Evolutionary conservation across 2,797 vertebrate species (phyloP).

Genomic region (Lacerta bilineata): DNA sequence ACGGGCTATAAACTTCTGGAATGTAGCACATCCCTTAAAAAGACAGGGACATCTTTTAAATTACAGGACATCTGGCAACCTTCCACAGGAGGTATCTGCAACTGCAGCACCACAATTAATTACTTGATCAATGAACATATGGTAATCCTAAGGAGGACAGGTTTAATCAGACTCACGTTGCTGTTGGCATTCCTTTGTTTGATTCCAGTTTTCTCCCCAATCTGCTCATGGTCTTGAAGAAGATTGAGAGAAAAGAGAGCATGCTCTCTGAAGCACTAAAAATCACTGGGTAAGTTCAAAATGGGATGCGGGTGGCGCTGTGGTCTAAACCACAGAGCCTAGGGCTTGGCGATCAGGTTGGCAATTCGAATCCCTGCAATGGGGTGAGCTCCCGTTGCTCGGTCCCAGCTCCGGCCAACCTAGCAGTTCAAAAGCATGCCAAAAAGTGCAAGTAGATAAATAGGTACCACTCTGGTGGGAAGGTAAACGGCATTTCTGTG

Average conservation of each 20-base stretch:
- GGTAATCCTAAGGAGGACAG: slow-evolving; percentile 14
- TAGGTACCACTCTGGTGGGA: no score
- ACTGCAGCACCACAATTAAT: slow-evolving; percentile 21
- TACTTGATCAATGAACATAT: slow-evolving; percentile 30
- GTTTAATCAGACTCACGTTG: background rate
- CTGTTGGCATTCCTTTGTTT: background rate
- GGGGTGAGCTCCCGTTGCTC: no score
- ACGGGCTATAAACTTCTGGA: background rate
- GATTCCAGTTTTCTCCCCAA: slow-evolving; percentile 11
- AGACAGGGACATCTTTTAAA: slow-evolving; percentile 6
- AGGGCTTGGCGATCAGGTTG: no score
- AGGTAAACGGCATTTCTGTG: no score
- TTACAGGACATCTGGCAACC: slow-evolving; percentile 16
- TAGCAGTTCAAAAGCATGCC: no score
- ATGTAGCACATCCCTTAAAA: background rate
- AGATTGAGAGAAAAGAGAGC: background rate
- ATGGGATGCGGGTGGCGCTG: background rate
- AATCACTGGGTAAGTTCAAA: background rate
- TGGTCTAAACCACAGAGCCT: no score
- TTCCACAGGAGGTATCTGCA: slow-evolving; percentile 2
- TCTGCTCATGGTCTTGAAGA: background rate
- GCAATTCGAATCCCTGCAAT: rapidly evolving
- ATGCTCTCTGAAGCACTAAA: slow-evolving; percentile 1
- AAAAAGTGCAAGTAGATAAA: no score
- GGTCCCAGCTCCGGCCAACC: no score